Evolutionary conservation across 2,113 vertebrate species (phyloP), one percentile per base, ranked within the genome.

Genomic region (Daphoenositta chrysoptera): DNA sequence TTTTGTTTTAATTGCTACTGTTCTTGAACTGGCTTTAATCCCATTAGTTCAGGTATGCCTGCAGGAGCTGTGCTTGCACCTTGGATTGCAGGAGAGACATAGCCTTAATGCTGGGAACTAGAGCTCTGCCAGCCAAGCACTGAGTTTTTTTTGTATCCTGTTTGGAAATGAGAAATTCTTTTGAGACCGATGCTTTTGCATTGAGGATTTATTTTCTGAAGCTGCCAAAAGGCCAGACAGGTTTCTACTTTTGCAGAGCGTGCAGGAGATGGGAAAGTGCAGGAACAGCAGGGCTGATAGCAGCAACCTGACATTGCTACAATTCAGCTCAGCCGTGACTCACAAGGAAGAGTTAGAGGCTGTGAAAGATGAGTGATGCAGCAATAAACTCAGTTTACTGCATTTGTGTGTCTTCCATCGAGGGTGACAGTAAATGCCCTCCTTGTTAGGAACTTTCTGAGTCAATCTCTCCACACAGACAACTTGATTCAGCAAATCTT

Each of bases 1-100:
- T 96, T 94, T 96, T 94, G 15, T 54, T 92, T 94, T 93, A 96
- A 97, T 95, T 96, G 94, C 64, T 93, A 37, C 76, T 93, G 69
- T 89, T 97, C 83, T 91, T 90, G 80, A 89, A 68, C 72, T 92
- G 68, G 60, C 89, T 92, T 81, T 95, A 94, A 96, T 95, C 91
- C 80, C 72, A 89, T 93, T 95, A 89, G 83, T 77, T 90, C 24
- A 40, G 64, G 69, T 87, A 91, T 90, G 95, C 94, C 94, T 96
- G 89, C 72, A 94, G 94, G 93, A 97, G 76, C 80, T 96, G 60
- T 73, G 80, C 92, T 93, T 69, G 69, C 51, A 78, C 50, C 64
- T 90, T 4, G 6, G 39, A 83, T 51, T 89, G 64, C 51, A 92
- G 65, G 53, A 69, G 30, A 96, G 68, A 66, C 63, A 23, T 42